phyloP scores from a whole-genome alignment of 1,140 invertebrate genomes.

The Agraylea sexmaculata region DNA sequence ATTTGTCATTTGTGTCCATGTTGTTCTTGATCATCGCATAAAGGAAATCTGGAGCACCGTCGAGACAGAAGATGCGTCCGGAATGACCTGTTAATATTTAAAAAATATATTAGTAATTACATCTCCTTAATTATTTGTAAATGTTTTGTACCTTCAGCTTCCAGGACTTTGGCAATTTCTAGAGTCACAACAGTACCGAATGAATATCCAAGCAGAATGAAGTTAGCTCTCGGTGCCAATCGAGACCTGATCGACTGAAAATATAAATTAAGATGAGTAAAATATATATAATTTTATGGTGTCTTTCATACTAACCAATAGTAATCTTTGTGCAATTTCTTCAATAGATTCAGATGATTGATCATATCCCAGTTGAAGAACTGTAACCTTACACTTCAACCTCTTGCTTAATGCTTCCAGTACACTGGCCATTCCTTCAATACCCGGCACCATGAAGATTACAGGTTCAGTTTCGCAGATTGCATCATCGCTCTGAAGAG shows the following conservation, averaged over 20 bases:
- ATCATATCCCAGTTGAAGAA: constrained; percentile 49
- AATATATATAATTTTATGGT: background rate
- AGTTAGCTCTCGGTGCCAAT: constrained; percentile 45
- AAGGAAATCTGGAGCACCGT: constrained; percentile 46
- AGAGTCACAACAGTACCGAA: constrained; percentile 48
- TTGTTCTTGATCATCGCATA: constrained; percentile 33
- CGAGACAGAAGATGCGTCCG: constrained; percentile 44
- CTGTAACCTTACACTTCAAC: constrained; percentile 50
- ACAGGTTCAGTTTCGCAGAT: constrained; percentile 27
- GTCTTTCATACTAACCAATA: constrained; percentile 27
- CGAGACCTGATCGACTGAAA: constrained; percentile 29
- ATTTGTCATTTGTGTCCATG: constrained; percentile 31
- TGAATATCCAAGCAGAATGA: constrained; percentile 53
- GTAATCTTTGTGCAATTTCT: constrained; percentile 28
- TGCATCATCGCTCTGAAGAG: no score
- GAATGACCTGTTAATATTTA: constrained; percentile 29
- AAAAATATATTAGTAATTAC: background rate
- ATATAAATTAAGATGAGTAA: constrained; percentile 3
- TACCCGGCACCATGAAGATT: constrained; percentile 66
- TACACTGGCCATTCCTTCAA: constrained; percentile 59
- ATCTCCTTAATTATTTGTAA: constrained; percentile 1
- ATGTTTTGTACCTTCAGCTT: constrained; percentile 38
- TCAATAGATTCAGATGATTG: constrained; percentile 27
- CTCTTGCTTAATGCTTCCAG: constrained; percentile 46
- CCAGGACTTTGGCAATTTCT: constrained; percentile 42